Evolutionary conservation across 2,797 vertebrate genomes (phyloP), one percentile per base, ranked within the genome.

Genomic region (Tenualosa thibaudeaui): DNA sequence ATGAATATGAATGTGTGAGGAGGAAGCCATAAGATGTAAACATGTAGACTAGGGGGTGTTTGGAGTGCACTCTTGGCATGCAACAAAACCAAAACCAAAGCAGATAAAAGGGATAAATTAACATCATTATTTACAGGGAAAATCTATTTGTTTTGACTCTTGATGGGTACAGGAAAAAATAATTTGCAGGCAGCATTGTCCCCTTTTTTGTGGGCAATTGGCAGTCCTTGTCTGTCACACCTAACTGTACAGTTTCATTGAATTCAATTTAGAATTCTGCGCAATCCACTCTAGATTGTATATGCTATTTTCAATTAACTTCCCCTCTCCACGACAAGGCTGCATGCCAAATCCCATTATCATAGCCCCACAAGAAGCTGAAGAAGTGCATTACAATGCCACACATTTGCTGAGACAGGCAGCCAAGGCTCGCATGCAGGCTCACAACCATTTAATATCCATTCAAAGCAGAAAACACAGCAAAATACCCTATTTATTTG

Each of bases 231-330:
- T n/a, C 40, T 26, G 56, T 58, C 75, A 62, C 37, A 84, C 51
- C 85, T 85, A 86, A 81, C 46, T 22, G 43, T 5, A 82, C 81
- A 82, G 62, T 81, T 81, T 89, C 60, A 86, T 75, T 89, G 82
- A 86, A 87, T 90, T 85, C 17, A 43, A 78, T 37, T 83, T 82
- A 82, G 81, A 87, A 81, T 89, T 83, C 85, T 81, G 53, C 71
- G 54, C 49, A 83, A 86, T 87, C 51, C 85, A 88, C 12, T 68
- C 81, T 81, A 88, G 87, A 90, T 75, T 85, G 84, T 89, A 87
- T 89, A 50, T 87, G 85, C 85, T 86, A 89, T 91, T 91, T 91
- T 87, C 85, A 91, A 91, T 90, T 89, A 92, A 88, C 75, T 85
- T 86, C 19, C 85, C n/a, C 71, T 50, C 60, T 89, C 60, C 81